Evolutionary conservation across 2,888 invertebrate species (phyloP).

Genomic region (Parochlus steinenii): DNA sequence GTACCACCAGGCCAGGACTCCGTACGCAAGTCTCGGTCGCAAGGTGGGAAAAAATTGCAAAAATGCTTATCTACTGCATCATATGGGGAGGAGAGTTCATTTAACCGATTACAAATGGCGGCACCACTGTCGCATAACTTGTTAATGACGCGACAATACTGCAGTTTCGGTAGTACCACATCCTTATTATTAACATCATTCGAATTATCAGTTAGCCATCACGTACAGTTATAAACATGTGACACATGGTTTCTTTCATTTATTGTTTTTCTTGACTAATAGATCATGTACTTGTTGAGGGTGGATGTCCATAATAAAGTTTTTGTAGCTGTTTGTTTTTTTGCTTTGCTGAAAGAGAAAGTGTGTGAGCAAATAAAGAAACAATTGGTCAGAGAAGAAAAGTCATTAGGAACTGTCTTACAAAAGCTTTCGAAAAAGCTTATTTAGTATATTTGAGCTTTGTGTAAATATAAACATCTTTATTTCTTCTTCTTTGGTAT

Average conservation of each 20-base stretch:
- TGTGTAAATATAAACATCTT: too few relatives aligned
- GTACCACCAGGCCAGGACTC: constrained; percentile 29
- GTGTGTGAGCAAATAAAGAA: too few relatives aligned
- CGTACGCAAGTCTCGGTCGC: constrained; percentile 76
- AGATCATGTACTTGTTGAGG: neutral
- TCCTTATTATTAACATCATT: constrained; percentile 14
- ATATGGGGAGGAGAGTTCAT: constrained; percentile 49
- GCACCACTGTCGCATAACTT: constrained; percentile 36
- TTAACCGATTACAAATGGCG: constrained; percentile 23
- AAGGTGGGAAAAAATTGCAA: constrained; percentile 89
- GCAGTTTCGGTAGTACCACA: constrained; percentile 79
- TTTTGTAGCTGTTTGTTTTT: too few relatives aligned
- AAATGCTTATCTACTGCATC: constrained; percentile 81
- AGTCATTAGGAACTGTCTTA: too few relatives aligned
- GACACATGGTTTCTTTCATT: neutral
- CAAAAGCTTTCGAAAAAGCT: too few relatives aligned
- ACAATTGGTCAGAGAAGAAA: too few relatives aligned
- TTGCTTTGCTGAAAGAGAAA: too few relatives aligned
- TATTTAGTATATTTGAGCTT: too few relatives aligned
- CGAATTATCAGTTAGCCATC: constrained; percentile 1
- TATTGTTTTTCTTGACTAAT: neutral
- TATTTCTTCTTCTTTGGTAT: too few relatives aligned
- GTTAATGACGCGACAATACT: constrained; percentile 79
- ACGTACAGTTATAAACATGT: constrained; percentile 9
- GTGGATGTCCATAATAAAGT: too few relatives aligned